Evolutionary conservation across 2,113 vertebrate genomes (phyloP), one percentile per base, ranked within the genome.

Genomic region (Abramis brama): DNA sequence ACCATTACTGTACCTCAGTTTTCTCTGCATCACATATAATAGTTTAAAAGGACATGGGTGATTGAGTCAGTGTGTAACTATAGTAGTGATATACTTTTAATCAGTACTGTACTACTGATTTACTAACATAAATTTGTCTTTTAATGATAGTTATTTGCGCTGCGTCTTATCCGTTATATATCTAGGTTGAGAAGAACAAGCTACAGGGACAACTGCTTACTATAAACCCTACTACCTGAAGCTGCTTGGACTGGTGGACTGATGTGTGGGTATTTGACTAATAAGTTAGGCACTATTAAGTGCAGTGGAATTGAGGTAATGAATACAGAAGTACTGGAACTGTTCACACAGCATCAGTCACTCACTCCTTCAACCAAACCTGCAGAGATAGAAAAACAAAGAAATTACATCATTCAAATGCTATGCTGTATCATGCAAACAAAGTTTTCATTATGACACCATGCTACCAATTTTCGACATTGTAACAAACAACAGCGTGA

Each of bases 361-460:
- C 3, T 43, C 23, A 81, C 21, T 70, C 64, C 64, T 52, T 70
- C 64, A 82, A n/a, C 45, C 27, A 82, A 82, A 82, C 27, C 80
- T 82, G 80, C 45, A 50, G 45, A 78, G 75, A 78, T 7, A 36
- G 30, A 9, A 68, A 47, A 66, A 59, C 19, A 79, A 33, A 55
- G 13, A 68, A 12, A 33, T 45, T 0, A 2, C 25, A 55, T 82
- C 5, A 68, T 15, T 70, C 43, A 82, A 30, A 30, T 23, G 10
- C 7, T 11, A 47, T 64, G n/a, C 6, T 6, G 36, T 12, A 12
- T 71, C 9, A 39, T 71, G 68, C 4, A 43, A 71, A 27, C 1
- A 19, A 15, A 5, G 5, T 23, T 57, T 6, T 75, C 12, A 21
- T 21, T 6, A 33, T 9, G 8, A 19, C 4, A 10, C 39, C 21